phyloP scores from a whole-genome alignment of 2,797 vertebrate species.

The Pteropus rufus region DNA sequence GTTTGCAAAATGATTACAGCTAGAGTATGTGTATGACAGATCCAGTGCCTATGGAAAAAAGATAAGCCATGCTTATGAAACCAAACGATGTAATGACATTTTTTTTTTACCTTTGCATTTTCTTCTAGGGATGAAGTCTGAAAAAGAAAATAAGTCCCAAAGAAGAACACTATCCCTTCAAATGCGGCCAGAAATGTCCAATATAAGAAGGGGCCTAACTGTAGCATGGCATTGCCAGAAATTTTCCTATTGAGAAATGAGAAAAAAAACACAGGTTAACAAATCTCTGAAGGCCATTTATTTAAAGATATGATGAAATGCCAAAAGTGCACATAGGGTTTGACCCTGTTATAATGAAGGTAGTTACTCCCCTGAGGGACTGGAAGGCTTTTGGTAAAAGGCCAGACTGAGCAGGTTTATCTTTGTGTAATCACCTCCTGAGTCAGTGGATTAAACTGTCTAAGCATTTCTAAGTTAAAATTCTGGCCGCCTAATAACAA shows the following conservation, averaged over 20 bases:
- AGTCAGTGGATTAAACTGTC: not conserved
- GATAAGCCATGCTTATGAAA: not conserved
- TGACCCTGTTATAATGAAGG: constrained; percentile 45
- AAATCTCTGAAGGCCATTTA: not conserved
- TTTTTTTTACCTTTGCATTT: constrained; percentile 91
- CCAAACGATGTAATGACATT: not conserved
- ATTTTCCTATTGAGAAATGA: constrained; percentile 87
- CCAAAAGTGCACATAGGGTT: not conserved
- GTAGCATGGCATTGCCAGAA: constrained; percentile 95
- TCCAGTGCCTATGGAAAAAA: not conserved
- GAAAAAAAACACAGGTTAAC: constrained; percentile 19
- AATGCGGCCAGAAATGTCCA: constrained; percentile 95
- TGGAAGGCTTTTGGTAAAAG: not conserved
- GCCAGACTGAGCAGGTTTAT: not conserved
- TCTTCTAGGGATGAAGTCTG: constrained; percentile 92
- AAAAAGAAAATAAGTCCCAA: constrained; percentile 93
- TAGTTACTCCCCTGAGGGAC: not conserved
- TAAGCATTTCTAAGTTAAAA: not conserved
- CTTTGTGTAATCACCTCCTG: not conserved
- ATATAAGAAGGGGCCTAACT: constrained; percentile 93
- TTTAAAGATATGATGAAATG: constrained; percentile 7
- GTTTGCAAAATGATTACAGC: not conserved
- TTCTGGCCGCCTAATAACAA: not conserved
- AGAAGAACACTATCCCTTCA: constrained; percentile 96
- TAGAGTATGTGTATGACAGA: not conserved